A percentile compares a stretch with the other conserved stretches of the same genome.
Evolutionary conservation across 2,113 vertebrate genomes (phyloP).

Genomic region (Rhynchomys soricoides): DNA sequence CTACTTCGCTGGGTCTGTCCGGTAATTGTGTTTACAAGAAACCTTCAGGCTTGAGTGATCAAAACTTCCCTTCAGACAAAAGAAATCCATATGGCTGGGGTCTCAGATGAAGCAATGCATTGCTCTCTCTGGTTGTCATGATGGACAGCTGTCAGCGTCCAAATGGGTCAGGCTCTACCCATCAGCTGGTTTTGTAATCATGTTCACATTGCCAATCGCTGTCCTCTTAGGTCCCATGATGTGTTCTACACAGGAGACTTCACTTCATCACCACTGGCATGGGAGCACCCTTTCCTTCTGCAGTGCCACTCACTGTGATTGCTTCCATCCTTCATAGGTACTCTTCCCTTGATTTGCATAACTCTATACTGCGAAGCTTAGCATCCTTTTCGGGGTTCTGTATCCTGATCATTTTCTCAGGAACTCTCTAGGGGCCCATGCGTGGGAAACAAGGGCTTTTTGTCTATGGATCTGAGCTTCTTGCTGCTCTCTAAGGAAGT

Average conservation of each 20-base stretch:
- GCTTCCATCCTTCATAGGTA: background rate
- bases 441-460: slow-evolving; percentile 57
- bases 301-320: background rate
- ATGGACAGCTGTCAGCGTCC: background rate
- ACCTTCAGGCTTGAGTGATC: background rate
- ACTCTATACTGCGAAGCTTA: background rate
- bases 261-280: background rate
- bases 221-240: background rate
- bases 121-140: background rate
- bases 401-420: slow-evolving; percentile 10
- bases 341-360: background rate
- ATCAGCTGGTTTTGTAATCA: background rate
- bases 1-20: background rate
- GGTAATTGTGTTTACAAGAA: fast-evolving
- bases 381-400: background rate
- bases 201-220: background rate
- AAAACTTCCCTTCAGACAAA: background rate
- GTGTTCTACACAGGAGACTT: background rate
- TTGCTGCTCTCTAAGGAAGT: slow-evolving; percentile 62
- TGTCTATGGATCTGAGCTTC: slow-evolving; percentile 47
- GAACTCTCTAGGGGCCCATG: slow-evolving; percentile 18
- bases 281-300: background rate
- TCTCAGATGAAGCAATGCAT: background rate
- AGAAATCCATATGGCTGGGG: background rate
- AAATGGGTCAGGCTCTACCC: background rate